Evolutionary conservation across 2,888 invertebrate genomes (phyloP), one percentile per base, ranked within the genome.

Genomic region (Sicus ferrugineus): DNA sequence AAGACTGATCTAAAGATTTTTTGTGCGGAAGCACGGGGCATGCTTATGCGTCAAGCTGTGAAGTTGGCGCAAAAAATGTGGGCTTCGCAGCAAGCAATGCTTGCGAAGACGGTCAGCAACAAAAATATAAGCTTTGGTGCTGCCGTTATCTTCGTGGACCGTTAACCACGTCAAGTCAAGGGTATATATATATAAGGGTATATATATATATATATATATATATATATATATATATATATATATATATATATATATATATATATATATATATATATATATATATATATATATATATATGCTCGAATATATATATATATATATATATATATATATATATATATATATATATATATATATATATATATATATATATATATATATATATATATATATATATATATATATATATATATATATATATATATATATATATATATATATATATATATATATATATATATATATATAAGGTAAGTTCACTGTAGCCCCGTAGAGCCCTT

Each of bases 161-260:
- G n/a, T n/a, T n/a, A n/a, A n/a, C n/a, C n/a, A n/a, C n/a, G n/a
- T n/a, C n/a, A n/a, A n/a, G n/a, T n/a, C n/a, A n/a, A n/a, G n/a
- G n/a, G n/a, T n/a, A n/a, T n/a, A n/a, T n/a, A n/a, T n/a, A n/a
- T n/a, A 38, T 38, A 38, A 9, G 14, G 7, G 14, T 38, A 38
- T 38, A 54, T 54, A 54, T 54, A 54, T 54, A 54, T 54, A 54
- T 54, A 54, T 54, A 54, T 23, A 54, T 54, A 54, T 54, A 54
- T 54, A 54, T 54, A 54, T 54, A 23, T 54, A 54, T 54, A 21
- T 19, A 21, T 21, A 23, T 54, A 54, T 54, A 54, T 54, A 54
- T 54, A 54, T 54, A 54, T 23, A 54, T 54, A 54, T 54, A 54
- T 54, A 54, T 54, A 23, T 54, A 54, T 54, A 54, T 54, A 54